These are phyloP conservation scores for Limnephilus rhombicus DNA, from an alignment of 2,888 invertebrate species.

Conservation along the genomic window DNA sequence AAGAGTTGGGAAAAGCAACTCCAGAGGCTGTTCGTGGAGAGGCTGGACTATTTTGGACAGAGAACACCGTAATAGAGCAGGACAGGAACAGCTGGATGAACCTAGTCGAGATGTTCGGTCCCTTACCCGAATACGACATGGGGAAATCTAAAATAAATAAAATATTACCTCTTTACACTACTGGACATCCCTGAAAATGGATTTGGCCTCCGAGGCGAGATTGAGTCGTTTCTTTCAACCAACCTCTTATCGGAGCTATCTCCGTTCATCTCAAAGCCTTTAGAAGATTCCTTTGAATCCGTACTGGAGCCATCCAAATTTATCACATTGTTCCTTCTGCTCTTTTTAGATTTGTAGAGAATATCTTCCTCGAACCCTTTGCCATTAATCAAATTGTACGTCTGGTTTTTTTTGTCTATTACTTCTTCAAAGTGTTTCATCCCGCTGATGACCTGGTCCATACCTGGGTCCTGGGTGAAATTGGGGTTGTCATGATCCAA, in stretches of 20 bases:
- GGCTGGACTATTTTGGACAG: too few relatives aligned
- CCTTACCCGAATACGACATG: too few relatives aligned
- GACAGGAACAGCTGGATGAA: too few relatives aligned
- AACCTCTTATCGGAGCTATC: background rate
- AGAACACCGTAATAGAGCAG: too few relatives aligned
- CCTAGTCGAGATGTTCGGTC: too few relatives aligned
- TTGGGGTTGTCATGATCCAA: conserved; percentile 71
- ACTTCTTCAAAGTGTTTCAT: conserved; percentile 72
- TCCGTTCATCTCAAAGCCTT: background rate
- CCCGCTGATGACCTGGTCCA: conserved; percentile 31
- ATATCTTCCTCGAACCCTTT: conserved; percentile 57
- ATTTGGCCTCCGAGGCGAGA: background rate
- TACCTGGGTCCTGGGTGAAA: conserved; percentile 23
- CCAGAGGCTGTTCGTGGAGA: too few relatives aligned
- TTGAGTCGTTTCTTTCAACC: background rate
- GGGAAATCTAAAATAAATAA: background rate
- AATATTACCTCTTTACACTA: conserved; percentile 45
- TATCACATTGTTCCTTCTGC: conserved; percentile 51
- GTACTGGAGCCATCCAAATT: conserved; percentile 22
- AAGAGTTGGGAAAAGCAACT: too few relatives aligned
- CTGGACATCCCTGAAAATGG: conserved; percentile 22
- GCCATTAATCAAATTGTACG: conserved; percentile 58
- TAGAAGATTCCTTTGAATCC: background rate
- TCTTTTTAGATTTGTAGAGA: conserved; percentile 58
- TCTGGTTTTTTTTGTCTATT: conserved; percentile 68